Conservation (phyloP, 2,888 invertebrate genomes). For the Linyphia triangularis region DNA sequence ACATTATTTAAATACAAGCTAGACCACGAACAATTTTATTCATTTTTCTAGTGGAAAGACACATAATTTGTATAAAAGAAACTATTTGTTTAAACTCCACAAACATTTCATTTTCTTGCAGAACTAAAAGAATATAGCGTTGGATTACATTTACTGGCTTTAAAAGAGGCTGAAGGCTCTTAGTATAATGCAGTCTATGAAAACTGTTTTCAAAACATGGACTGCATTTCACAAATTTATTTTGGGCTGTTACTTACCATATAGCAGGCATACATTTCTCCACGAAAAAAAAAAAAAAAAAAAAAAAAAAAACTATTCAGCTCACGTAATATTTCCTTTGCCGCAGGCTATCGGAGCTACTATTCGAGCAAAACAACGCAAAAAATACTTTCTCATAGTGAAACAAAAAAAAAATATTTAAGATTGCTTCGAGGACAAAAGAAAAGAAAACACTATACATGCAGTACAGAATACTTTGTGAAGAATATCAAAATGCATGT, state of each 20-base stretch:
- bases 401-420: slow-evolving; percentile 1
- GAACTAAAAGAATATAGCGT: not conserved
- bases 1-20: too few relatives aligned
- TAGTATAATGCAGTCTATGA: not conserved
- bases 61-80: too few relatives aligned
- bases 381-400: slow-evolving; percentile 7
- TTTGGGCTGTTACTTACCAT: slow-evolving; percentile 40
- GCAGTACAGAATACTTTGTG: slow-evolving; percentile 32
- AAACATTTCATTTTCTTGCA: not conserved
- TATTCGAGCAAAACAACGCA: slow-evolving; percentile 1
- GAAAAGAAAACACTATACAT: slow-evolving; percentile 7
- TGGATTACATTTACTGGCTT: not conserved
- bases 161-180: not conserved
- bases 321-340: slow-evolving; percentile 47
- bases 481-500: slow-evolving; percentile 39
- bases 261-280: slow-evolving; percentile 26
- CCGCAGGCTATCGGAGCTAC: slow-evolving; percentile 27
- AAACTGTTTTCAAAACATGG: not conserved
- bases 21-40: too few relatives aligned
- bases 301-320: slow-evolving; percentile 5
- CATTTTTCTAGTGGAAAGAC: too few relatives aligned
- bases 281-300: not conserved
- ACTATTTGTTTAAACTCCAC: not conserved
- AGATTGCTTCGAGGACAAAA: slow-evolving; percentile 9
- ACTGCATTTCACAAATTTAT: slow-evolving; percentile 25